Evolutionary conservation across 2,113 vertebrate species (phyloP).

Genomic region (Numenius arquata): DNA sequence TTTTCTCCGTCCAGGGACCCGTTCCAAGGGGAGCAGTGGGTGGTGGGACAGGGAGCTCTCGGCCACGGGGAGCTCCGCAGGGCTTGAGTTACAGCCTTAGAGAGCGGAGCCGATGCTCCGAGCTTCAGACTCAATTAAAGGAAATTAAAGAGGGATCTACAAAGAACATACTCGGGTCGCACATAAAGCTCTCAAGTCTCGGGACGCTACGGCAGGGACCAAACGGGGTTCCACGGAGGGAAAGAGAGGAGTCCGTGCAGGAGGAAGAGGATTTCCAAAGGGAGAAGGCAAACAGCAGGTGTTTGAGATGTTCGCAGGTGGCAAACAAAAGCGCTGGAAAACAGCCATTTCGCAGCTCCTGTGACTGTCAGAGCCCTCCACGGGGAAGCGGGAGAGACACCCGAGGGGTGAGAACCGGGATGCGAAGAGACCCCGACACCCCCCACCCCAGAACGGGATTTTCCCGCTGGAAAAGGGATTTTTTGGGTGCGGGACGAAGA

Average conservation of each 20-base stretch:
- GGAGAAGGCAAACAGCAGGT: background rate
- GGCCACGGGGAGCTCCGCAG: rapidly evolving
- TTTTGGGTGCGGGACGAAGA: background rate
- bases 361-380: rapidly evolving
- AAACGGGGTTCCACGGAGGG: rapidly evolving
- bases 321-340: background rate
- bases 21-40: background rate
- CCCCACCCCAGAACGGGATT: rapidly evolving
- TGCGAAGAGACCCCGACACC: background rate
- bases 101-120: rapidly evolving
- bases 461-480: background rate
- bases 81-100: rapidly evolving
- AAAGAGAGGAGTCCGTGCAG: rapidly evolving
- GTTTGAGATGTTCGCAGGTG: background rate
- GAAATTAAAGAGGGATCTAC: rapidly evolving
- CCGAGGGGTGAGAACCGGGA: no score
- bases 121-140: background rate
- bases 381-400: background rate
- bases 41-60: rapidly evolving
- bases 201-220: no score
- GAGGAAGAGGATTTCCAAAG: background rate
- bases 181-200: rapidly evolving
- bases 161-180: rapidly evolving
- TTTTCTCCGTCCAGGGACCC: rapidly evolving
- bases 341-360: background rate